Evolutionary conservation across 2,797 vertebrate genomes (phyloP).

Genomic region (Kryptolebias ocellatus): DNA sequence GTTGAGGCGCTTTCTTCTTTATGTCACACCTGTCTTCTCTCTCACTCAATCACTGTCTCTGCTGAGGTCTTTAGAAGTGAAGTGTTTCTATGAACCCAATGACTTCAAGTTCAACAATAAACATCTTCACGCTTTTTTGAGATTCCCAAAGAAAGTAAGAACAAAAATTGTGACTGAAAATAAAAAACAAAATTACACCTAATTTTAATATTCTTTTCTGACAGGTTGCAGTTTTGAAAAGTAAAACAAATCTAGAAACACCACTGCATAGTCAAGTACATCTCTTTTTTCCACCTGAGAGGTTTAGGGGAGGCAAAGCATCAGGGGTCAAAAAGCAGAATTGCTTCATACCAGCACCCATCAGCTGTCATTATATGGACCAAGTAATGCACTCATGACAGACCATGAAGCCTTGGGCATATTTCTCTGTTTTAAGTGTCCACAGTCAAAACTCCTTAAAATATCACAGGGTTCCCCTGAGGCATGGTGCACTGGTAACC

Average conservation of each 20-base stretch:
- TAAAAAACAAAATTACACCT: too few relatives aligned
- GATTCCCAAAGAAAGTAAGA: too few relatives aligned
- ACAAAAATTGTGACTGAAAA: too few relatives aligned
- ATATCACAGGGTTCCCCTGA: conserved; percentile 69
- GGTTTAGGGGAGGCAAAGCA: conserved; percentile 31
- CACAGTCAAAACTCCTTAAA: conserved; percentile 73
- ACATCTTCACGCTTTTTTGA: neutral
- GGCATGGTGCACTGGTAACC: conserved; percentile 64
- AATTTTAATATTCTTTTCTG: too few relatives aligned
- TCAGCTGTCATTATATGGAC: conserved; percentile 70
- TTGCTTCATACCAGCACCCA: conserved; percentile 59
- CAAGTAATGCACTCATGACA: conserved; percentile 64
- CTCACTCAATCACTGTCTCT: conserved; percentile 33
- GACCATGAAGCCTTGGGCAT: conserved; percentile 44
- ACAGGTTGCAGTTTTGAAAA: too few relatives aligned
- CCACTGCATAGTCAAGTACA: neutral
- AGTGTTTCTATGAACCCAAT: conserved; percentile 22
- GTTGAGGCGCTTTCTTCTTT: conserved; percentile 32
- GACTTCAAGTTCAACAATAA: conserved; percentile 20
- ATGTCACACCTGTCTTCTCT: conserved; percentile 47
- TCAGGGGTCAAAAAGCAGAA: conserved; percentile 43
- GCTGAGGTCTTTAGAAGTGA: conserved; percentile 32
- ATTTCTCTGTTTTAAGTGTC: conserved; percentile 69
- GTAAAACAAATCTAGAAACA: too few relatives aligned
- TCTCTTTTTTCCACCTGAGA: conserved; percentile 37